Percentiles rank a stretch among this genome's conserved stretches.
Evolutionary conservation across 2,888 invertebrate species (phyloP).

Genomic region (Perithous albicinctus): DNA sequence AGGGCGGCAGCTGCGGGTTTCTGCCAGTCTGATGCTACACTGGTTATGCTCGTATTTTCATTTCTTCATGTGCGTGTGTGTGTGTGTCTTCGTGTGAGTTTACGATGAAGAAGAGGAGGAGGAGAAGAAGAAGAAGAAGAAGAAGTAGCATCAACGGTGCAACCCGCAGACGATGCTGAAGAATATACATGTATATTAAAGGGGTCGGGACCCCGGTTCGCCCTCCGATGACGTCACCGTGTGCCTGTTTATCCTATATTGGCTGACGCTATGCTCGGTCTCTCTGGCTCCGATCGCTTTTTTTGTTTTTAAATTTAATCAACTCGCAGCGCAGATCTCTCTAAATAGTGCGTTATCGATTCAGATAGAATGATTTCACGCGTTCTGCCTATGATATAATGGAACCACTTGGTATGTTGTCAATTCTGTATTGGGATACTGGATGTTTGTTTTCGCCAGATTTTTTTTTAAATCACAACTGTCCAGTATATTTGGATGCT

Average conservation of each 20-base stretch:
- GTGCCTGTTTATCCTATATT: neutral
- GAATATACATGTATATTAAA: slow-evolving; percentile 40
- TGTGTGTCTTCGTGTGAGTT: neutral
- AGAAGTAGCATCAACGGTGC: slow-evolving; percentile 17
- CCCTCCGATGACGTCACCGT: slow-evolving; percentile 67
- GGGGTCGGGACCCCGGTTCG: slow-evolving; percentile 65
- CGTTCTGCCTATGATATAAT: slow-evolving; percentile 40
- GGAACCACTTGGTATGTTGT: neutral
- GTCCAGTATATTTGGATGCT: neutral
- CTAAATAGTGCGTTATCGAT: slow-evolving; percentile 59
- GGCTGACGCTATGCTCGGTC: neutral
- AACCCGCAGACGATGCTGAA: slow-evolving; percentile 64
- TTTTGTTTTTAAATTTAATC: slow-evolving; percentile 62
- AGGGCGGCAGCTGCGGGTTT: slow-evolving; percentile 81
- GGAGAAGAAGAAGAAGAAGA: neutral
- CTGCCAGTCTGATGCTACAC: slow-evolving; percentile 31
- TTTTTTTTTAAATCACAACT: neutral
- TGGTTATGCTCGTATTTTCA: slow-evolving; percentile 1
- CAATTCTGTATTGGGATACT: neutral
- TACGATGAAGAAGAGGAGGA: neutral
- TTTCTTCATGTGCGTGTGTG: slow-evolving; percentile 6
- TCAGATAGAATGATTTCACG: slow-evolving; percentile 57
- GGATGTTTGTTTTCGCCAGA: too few species aligned
- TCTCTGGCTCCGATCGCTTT: too few species aligned
- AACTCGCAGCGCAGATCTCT: slow-evolving; percentile 37